These are phyloP conservation scores for Drosophila albomicans DNA, from an alignment of 1,140 invertebrate species.

Conservation along the genomic window DNA sequence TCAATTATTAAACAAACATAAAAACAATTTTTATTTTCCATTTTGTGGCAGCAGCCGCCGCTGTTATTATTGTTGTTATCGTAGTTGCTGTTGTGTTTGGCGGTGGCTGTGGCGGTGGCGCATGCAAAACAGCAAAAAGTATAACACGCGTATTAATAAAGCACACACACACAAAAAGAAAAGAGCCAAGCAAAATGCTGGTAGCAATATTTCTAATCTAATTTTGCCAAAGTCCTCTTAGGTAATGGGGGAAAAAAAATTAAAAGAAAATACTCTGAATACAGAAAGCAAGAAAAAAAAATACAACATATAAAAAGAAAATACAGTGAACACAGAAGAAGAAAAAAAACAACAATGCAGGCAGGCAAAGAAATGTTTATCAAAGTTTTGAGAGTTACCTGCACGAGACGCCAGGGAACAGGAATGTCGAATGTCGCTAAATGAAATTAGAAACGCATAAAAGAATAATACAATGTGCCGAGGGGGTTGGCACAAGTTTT, in stretches of 20 bases:
- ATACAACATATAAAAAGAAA: slow-evolving; percentile 66
- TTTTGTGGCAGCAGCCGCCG: slow-evolving; percentile 10
- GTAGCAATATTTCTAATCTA: slow-evolving; percentile 83
- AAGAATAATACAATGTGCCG: slow-evolving; percentile 74
- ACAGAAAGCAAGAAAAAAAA: slow-evolving; percentile 63
- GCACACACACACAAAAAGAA: slow-evolving; percentile 42
- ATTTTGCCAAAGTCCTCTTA: slow-evolving; percentile 71
- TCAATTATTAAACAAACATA: slow-evolving; percentile 72
- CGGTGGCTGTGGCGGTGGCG: slow-evolving; percentile 15
- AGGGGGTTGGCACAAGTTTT: slow-evolving; percentile 47
- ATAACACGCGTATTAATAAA: slow-evolving; percentile 73
- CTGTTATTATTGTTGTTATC: slow-evolving; percentile 27
- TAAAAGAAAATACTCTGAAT: slow-evolving; percentile 66
- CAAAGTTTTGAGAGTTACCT: slow-evolving; percentile 59
- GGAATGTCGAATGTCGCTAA: slow-evolving; percentile 79
- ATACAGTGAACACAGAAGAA: slow-evolving; percentile 35
- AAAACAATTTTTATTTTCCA: slow-evolving; percentile 47
- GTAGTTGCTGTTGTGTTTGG: slow-evolving; percentile 22
- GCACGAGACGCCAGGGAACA: not conserved
- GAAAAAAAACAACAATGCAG: slow-evolving; percentile 69
- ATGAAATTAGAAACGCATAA: slow-evolving; percentile 84
- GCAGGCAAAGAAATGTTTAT: slow-evolving; percentile 62
- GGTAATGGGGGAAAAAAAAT: slow-evolving; percentile 20
- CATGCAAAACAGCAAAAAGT: slow-evolving; percentile 64
- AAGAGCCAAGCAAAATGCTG: slow-evolving; percentile 74